phyloP scores from a whole-genome alignment of 2,113 vertebrate genomes.

The Clarias batrachus region DNA sequence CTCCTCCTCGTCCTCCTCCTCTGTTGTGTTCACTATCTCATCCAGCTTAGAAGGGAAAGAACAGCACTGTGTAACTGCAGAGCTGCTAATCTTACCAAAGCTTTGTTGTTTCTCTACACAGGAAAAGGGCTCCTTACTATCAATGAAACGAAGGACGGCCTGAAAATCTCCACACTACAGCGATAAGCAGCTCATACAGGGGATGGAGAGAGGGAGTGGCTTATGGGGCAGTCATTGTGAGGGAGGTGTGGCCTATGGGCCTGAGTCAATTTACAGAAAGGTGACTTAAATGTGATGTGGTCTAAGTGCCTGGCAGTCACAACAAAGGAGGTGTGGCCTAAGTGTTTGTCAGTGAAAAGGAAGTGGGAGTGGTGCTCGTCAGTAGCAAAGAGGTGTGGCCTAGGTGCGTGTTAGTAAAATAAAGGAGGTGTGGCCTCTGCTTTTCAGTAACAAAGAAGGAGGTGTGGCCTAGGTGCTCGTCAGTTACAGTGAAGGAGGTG shows the following conservation, averaged over 20 bases:
- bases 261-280: background rate
- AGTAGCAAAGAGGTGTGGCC: too few species aligned
- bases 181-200: background rate
- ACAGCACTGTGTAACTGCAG: slow-evolving; percentile 3
- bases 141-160: background rate
- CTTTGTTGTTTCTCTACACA: background rate
- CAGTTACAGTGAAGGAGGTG: too few species aligned
- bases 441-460: too few species aligned
- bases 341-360: too few species aligned
- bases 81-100: background rate
- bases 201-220: background rate
- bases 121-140: background rate
- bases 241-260: background rate
- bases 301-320: background rate
- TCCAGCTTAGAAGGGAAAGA: slow-evolving; percentile 36
- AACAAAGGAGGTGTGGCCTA: background rate
- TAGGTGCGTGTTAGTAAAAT: too few species aligned
- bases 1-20: slow-evolving; percentile 53
- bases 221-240: background rate
- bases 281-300: background rate
- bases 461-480: too few species aligned
- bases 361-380: too few species aligned
- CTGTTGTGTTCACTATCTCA: slow-evolving; percentile 8
- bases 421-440: too few species aligned
- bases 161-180: background rate